Percentiles rank a stretch among this genome's conserved stretches.
phyloP scores from a whole-genome alignment of 2,888 invertebrate species.

The Catocala nupta region DNA sequence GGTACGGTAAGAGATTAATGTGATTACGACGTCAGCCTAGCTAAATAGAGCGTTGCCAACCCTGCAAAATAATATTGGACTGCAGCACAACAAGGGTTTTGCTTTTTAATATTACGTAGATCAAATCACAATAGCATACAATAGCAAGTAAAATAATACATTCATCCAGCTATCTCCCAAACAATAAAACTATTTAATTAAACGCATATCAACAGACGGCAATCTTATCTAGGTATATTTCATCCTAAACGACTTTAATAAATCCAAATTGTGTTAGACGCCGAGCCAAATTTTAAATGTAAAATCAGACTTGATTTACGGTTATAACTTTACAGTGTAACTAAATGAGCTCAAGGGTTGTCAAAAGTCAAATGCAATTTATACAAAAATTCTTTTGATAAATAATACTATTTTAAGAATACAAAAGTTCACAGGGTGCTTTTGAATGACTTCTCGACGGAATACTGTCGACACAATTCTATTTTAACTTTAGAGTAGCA shows the following conservation, averaged over 20 bases:
- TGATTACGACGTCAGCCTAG: too few relatives aligned
- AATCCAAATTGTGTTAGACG: neutral
- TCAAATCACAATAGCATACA: too few relatives aligned
- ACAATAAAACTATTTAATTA: neutral
- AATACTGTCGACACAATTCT: constrained; percentile 16
- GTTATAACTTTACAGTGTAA: constrained; percentile 7
- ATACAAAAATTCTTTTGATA: constrained; percentile 23
- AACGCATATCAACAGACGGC: neutral
- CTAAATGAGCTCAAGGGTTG: constrained; percentile 15
- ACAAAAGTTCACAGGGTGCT: constrained; percentile 30
- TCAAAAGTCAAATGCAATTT: constrained; percentile 29
- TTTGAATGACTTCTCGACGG: constrained; percentile 30
- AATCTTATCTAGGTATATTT: neutral
- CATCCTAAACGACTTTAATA: constrained; percentile 3
- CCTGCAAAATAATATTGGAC: too few relatives aligned
- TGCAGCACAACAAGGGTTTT: too few relatives aligned
- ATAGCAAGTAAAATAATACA: too few relatives aligned
- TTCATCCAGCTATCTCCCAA: too few relatives aligned
- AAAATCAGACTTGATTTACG: constrained; percentile 4
- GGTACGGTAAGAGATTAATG: too few relatives aligned
- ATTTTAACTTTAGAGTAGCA: constrained; percentile 44
- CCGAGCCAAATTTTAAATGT: neutral
- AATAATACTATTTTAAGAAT: constrained; percentile 37
- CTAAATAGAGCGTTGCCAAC: too few relatives aligned
- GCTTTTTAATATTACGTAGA: too few relatives aligned